Conservation (phyloP, 2,888 invertebrate genomes). For the Dermolepida albohirtum region DNA sequence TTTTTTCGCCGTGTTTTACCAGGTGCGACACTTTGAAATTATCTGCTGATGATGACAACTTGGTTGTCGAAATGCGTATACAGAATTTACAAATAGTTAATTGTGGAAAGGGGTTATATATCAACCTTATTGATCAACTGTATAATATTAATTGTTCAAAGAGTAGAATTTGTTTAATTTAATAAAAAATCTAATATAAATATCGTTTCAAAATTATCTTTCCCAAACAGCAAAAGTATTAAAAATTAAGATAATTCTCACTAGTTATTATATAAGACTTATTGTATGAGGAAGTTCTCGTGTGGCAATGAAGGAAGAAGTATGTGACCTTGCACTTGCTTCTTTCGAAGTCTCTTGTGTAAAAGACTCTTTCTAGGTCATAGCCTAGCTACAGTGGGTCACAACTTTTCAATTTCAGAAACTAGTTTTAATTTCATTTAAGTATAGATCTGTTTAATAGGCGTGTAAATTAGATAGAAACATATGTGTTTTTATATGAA, state of each 20-base stretch:
- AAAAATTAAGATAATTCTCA: constrained; percentile 2
- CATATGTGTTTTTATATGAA: too few relatives aligned
- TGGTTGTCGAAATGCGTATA: too few relatives aligned
- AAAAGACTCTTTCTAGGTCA: constrained; percentile 50
- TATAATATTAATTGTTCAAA: too few relatives aligned
- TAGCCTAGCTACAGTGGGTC: constrained; percentile 50
- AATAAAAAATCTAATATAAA: background rate
- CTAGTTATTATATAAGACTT: constrained; percentile 21
- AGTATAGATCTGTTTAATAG: constrained; percentile 14
- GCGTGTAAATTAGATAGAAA: constrained; percentile 1
- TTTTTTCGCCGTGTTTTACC: too few relatives aligned
- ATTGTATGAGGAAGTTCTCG: constrained; percentile 9
- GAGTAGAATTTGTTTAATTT: too few relatives aligned
- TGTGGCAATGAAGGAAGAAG: constrained; percentile 37
- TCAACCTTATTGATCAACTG: too few relatives aligned
- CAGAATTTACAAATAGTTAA: too few relatives aligned
- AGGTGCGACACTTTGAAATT: too few relatives aligned
- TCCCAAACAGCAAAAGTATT: constrained; percentile 1
- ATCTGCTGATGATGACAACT: too few relatives aligned
- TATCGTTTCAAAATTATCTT: background rate
- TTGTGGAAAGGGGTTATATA: too few relatives aligned
- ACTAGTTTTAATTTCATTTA: constrained; percentile 60
- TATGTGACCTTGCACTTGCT: constrained; percentile 47
- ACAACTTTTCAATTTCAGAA: constrained; percentile 58
- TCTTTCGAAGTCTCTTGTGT: constrained; percentile 31